phyloP scores from a whole-genome alignment of 2,888 invertebrate species.

The Fragum whitleyi region DNA sequence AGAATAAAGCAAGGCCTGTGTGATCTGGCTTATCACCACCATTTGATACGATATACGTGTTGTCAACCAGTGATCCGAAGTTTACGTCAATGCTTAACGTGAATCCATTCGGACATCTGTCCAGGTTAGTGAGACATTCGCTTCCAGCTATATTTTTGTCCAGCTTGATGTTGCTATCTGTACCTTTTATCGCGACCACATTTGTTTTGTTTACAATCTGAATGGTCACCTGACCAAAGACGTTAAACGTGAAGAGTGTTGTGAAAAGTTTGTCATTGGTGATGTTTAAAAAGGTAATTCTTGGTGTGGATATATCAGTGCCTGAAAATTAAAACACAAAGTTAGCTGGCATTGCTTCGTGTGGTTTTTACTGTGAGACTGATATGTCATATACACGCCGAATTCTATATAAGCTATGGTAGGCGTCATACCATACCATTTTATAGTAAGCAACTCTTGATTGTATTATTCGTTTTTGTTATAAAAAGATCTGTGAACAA shows the following conservation, averaged over 20 bases:
- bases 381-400: too few species aligned
- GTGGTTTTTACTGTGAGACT: too few species aligned
- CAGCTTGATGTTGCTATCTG: conserved; percentile 56
- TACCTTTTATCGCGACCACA: conserved; percentile 53
- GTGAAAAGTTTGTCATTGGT: conserved; percentile 52
- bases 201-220: conserved; percentile 25
- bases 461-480: too few species aligned
- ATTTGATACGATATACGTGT: conserved; percentile 68
- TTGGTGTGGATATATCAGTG: conserved; percentile 37
- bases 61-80: conserved; percentile 56
- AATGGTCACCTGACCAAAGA: conserved; percentile 59
- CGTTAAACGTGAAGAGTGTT: conserved; percentile 55
- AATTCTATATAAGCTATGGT: too few species aligned
- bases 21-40: conserved; percentile 63
- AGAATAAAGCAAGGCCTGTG: conserved; percentile 67
- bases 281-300: conserved; percentile 53
- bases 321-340: conserved; percentile 43
- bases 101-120: conserved; percentile 63
- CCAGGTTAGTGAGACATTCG: conserved; percentile 61
- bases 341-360: background rate
- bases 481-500: too few species aligned
- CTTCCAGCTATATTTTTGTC: conserved; percentile 37
- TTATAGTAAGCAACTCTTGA: too few species aligned
- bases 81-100: conserved; percentile 64
- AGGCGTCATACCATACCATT: too few species aligned